Evolutionary conservation across 2,888 invertebrate species (phyloP).

Genomic region (Entomobrya multifasciata): DNA sequence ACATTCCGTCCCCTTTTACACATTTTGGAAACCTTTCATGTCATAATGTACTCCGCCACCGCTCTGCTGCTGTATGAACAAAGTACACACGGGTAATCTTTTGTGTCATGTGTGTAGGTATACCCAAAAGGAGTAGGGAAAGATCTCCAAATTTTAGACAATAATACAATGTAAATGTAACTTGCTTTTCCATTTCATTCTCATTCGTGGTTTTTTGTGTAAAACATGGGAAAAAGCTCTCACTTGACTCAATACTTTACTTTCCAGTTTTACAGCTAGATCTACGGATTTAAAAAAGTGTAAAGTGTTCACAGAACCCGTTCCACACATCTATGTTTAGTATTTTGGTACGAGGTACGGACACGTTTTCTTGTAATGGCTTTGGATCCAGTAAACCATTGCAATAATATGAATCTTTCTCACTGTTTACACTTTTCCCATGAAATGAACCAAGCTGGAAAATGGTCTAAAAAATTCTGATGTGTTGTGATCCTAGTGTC

Average conservation of each 20-base stretch:
- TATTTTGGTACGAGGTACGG: not conserved
- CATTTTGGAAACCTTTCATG: conserved; percentile 26
- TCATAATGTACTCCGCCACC: too few relatives aligned
- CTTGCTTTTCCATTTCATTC: too few relatives aligned
- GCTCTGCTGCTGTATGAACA: too few relatives aligned
- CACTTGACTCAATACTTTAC: not conserved
- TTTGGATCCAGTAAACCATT: conserved; percentile 28
- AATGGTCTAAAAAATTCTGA: conserved; percentile 29
- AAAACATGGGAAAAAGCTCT: too few relatives aligned
- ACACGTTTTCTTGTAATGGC: conserved; percentile 27
- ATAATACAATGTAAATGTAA: too few relatives aligned
- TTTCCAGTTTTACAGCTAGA: not conserved
- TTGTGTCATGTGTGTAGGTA: too few relatives aligned
- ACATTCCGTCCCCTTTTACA: not conserved
- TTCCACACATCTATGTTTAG: too few relatives aligned
- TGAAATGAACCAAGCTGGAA: conserved; percentile 10
- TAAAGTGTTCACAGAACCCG: too few relatives aligned
- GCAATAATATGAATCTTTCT: not conserved
- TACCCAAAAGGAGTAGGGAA: too few relatives aligned
- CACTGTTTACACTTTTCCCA: conserved; percentile 28
- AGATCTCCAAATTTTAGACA: too few relatives aligned
- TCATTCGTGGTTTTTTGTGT: too few relatives aligned
- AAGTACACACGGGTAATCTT: too few relatives aligned
- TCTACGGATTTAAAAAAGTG: conserved; percentile 3
- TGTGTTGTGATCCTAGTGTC: conserved; percentile 20